These are phyloP conservation scores for Antheraea assamensis DNA, from an alignment of 2,888 invertebrate genomes.

Conservation along the genomic window DNA sequence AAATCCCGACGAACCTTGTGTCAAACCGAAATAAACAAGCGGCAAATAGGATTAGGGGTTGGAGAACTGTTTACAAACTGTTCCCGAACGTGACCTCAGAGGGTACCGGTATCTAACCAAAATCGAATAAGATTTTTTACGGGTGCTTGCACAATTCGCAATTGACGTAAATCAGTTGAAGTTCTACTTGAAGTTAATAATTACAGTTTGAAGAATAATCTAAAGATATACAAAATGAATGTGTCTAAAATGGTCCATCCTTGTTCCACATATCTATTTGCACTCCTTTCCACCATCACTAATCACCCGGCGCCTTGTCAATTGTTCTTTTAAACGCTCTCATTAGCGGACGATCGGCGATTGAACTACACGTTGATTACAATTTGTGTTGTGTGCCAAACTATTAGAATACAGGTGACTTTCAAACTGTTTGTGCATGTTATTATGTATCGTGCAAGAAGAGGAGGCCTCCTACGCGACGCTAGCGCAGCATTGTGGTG, in stretches of 20 bases:
- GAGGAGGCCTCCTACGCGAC: too few relatives aligned
- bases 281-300: too few relatives aligned
- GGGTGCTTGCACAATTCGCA: constrained; percentile 48
- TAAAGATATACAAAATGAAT: background rate
- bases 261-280: too few relatives aligned
- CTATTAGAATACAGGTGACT: too few relatives aligned
- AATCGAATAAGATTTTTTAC: constrained; percentile 49
- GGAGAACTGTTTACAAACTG: constrained; percentile 70
- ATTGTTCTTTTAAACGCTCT: too few relatives aligned
- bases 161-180: constrained; percentile 51
- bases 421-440: too few relatives aligned
- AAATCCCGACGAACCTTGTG: constrained; percentile 52
- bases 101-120: constrained; percentile 29
- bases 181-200: constrained; percentile 27
- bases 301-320: too few relatives aligned
- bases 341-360: too few relatives aligned
- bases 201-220: background rate
- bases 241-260: background rate
- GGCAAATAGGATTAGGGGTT: constrained; percentile 64
- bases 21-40: constrained; percentile 67
- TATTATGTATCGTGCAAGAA: too few relatives aligned
- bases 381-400: too few relatives aligned
- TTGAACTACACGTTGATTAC: too few relatives aligned
- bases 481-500: too few relatives aligned
- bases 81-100: constrained; percentile 50